A percentile compares a stretch with the other conserved stretches of the same genome.
These are phyloP conservation scores for Staurois parvus DNA, from an alignment of 2,797 vertebrate species.

Conservation along the genomic window DNA sequence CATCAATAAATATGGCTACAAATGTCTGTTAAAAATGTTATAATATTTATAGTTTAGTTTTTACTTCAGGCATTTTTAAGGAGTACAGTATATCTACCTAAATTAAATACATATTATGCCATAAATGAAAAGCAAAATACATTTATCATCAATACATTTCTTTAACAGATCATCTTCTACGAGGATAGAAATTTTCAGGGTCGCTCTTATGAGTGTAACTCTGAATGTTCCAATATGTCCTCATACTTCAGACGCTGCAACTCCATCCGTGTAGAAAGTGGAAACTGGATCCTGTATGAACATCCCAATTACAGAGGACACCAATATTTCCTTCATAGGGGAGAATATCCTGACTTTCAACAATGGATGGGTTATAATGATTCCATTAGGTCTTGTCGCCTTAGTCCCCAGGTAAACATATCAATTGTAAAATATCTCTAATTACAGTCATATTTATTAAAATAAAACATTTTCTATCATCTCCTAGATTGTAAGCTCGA, in stretches of 20 bases:
- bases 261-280: constrained; percentile 76
- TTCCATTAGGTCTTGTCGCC: constrained; percentile 57
- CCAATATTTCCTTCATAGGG: constrained; percentile 74
- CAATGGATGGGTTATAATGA: constrained; percentile 61
- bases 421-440: no score
- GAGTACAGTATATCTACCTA: no score
- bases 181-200: constrained; percentile 81
- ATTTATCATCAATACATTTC: background rate
- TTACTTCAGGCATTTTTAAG: no score
- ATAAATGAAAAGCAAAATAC: background rate
- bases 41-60: no score
- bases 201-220: constrained; percentile 74
- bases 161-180: constrained; percentile 75
- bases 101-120: no score
- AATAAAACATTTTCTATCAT: no score
- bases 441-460: no score
- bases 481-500: no score
- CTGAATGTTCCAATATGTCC: constrained; percentile 74
- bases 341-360: constrained; percentile 64
- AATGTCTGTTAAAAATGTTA: no score
- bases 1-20: no score
- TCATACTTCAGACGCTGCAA: constrained; percentile 75
- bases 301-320: constrained; percentile 72
- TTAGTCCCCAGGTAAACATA: constrained; percentile 56
- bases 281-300: constrained; percentile 78